These are phyloP conservation scores for Linyphia triangularis DNA, from an alignment of 2,888 invertebrate genomes.

Conservation along the genomic window DNA sequence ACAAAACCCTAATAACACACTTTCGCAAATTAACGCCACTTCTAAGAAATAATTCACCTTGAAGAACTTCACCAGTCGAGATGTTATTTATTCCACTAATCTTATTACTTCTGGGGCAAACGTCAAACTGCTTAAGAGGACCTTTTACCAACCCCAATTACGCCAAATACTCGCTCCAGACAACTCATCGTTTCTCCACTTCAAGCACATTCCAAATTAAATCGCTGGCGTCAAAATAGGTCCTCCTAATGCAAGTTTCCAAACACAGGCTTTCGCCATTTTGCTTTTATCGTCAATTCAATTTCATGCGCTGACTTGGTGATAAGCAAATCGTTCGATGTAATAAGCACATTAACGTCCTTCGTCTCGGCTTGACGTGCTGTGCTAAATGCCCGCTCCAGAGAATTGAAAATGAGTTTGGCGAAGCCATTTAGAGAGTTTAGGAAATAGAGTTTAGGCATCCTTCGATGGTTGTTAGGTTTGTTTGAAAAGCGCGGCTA, in stretches of 20 bases:
- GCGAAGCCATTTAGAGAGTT: not conserved
- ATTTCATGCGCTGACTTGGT: slow-evolving; percentile 10
- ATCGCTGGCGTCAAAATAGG: slow-evolving; percentile 59
- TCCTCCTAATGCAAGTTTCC: slow-evolving; percentile 61
- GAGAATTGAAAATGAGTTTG: not conserved
- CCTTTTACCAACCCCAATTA: slow-evolving; percentile 58
- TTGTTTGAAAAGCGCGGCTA: slow-evolving; percentile 36
- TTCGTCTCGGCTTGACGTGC: not conserved
- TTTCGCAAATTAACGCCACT: not conserved
- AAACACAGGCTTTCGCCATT: slow-evolving; percentile 51
- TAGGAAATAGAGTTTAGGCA: not conserved
- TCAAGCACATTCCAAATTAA: slow-evolving; percentile 40
- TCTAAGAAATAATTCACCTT: not conserved
- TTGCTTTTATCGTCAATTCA: not conserved
- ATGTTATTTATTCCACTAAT: slow-evolving; percentile 43
- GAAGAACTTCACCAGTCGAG: not conserved
- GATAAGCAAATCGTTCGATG: slow-evolving; percentile 39
- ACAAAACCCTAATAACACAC: not conserved
- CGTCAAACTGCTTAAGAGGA: slow-evolving; percentile 42
- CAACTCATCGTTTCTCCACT: slow-evolving; percentile 4
- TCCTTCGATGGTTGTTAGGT: slow-evolving; percentile 13
- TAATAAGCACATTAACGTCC: slow-evolving; percentile 22
- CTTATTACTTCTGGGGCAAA: not conserved
- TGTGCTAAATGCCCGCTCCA: not conserved
- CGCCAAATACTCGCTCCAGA: slow-evolving; percentile 41